Evolutionary conservation across 2,113 vertebrate genomes (phyloP).

Genomic region (Bufo bufo): DNA sequence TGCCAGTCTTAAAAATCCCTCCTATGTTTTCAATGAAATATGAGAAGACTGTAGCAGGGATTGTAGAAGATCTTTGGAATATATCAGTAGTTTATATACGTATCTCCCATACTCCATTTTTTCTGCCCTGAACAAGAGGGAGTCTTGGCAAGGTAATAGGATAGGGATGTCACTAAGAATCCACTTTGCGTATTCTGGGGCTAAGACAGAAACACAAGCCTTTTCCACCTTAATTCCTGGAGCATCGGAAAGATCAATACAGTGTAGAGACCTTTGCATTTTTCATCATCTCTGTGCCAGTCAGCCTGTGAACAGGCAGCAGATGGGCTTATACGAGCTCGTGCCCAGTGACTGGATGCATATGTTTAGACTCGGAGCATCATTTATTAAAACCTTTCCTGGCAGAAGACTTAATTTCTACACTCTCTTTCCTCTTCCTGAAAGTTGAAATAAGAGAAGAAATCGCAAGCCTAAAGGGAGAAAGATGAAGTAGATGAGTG

Average conservation of each 20-base stretch:
- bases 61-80: background rate
- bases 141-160: too few species aligned
- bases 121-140: background rate
- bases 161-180: background rate
- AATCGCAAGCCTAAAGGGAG: background rate
- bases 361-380: background rate
- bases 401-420: background rate
- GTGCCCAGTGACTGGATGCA: background rate
- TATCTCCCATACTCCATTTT: background rate
- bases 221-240: background rate
- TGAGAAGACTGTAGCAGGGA: background rate
- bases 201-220: background rate
- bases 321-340: background rate
- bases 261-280: background rate
- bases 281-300: background rate
- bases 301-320: background rate
- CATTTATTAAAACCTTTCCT: slow-evolving; percentile 48
- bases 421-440: slow-evolving; percentile 23
- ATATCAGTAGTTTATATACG: background rate
- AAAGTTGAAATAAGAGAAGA: slow-evolving; percentile 28
- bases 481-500: slow-evolving; percentile 9
- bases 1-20: too few species aligned
- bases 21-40: too few species aligned
- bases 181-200: background rate
- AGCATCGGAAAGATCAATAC: background rate